Percentiles rank a stretch among this genome's conserved stretches.
Conservation (phyloP, 2,797 vertebrate genomes). For the Anguilla megastoma region DNA sequence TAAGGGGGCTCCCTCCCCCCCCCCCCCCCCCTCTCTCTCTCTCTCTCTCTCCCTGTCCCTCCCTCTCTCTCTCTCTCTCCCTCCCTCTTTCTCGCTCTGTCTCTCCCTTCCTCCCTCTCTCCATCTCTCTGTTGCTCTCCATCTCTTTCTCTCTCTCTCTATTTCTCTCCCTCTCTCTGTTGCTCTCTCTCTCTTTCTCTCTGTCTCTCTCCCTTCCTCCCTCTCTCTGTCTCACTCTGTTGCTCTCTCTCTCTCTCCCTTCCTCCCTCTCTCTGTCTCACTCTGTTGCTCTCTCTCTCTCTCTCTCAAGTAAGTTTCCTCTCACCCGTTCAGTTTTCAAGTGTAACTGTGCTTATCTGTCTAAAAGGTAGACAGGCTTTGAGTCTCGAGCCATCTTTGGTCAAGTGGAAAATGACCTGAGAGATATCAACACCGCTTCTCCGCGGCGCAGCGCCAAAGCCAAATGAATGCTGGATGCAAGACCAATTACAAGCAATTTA, state of each 20-base stretch:
- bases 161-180: too few relatives aligned
- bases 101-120: too few relatives aligned
- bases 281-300: too few relatives aligned
- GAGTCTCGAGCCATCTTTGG: not conserved
- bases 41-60: too few relatives aligned
- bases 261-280: not conserved
- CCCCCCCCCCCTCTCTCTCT: not conserved
- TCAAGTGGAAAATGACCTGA: constrained; percentile 18
- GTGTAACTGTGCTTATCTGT: not conserved
- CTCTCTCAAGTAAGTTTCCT: not conserved
- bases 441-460: not conserved
- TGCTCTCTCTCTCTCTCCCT: too few relatives aligned
- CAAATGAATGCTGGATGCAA: not conserved
- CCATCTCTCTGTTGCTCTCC: too few relatives aligned
- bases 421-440: not conserved
- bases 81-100: too few relatives aligned
- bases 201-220: not conserved
- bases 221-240: not conserved
- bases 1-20: not conserved
- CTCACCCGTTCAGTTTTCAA: not conserved
- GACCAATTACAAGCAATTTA: not conserved
- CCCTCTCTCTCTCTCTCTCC: too few relatives aligned
- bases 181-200: not conserved
- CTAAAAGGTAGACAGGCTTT: not conserved
- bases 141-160: too few relatives aligned